These are phyloP conservation scores for Turritopsis rubra DNA, from an alignment of 30 jellyfish, hydroid and myxozoan species.

Conservation along the genomic window DNA sequence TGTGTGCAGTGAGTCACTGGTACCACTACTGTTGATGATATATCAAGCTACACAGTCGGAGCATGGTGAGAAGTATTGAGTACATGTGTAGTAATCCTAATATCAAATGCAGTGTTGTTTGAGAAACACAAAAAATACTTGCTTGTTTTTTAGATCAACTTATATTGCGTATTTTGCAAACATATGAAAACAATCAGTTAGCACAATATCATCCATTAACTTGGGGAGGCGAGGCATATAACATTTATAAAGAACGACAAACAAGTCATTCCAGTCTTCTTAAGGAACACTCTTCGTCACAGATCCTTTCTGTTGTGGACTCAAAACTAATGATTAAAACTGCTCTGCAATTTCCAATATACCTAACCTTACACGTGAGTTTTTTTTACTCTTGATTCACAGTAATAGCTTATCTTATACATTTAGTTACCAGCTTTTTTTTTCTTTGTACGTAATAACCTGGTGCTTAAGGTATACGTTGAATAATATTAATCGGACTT, in stretches of 20 bases:
- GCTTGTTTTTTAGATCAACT: constrained; percentile 12
- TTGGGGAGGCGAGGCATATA: constrained; percentile 21
- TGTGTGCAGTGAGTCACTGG: constrained; percentile 7
- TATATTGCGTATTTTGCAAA: not conserved
- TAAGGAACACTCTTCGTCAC: constrained; percentile 8
- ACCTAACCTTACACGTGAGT: constrained; percentile 13
- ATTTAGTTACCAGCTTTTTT: too few relatives aligned
- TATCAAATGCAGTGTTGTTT: too few relatives aligned
- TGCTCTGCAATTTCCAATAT: constrained; percentile 18
- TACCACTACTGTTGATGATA: constrained; percentile 7
- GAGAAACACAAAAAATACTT: too few relatives aligned
- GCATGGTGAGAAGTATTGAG: constrained; percentile 3
- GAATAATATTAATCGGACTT: too few relatives aligned
- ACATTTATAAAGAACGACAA: not conserved
- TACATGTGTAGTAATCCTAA: too few relatives aligned
- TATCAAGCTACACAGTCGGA: constrained; percentile 12
- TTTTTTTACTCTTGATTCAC: not conserved
- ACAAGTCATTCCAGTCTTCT: constrained; percentile 5
- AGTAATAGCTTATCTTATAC: too few relatives aligned
- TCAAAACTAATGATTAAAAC: constrained; percentile 2
- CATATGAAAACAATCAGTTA: constrained; percentile 8
- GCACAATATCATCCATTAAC: constrained; percentile 5
- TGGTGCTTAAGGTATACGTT: too few relatives aligned
- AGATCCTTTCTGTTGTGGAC: constrained; percentile 17
- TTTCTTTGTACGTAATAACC: too few relatives aligned